phyloP scores from a whole-genome alignment of 2,888 invertebrate genomes.

The Raillietiella orientalis region DNA sequence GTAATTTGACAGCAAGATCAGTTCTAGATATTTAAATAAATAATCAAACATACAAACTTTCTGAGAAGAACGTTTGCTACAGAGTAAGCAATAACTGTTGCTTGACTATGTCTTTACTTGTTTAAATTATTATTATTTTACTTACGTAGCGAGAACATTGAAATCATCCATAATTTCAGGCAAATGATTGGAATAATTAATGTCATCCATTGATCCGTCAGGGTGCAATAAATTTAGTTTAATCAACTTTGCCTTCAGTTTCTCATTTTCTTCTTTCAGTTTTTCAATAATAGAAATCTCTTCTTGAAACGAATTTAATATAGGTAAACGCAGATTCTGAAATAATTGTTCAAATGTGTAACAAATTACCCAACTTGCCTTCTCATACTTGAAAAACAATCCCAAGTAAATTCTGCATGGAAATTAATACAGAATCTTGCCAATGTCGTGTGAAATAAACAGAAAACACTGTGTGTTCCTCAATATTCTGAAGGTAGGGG shows the following conservation, averaged over 20 bases:
- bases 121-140: too few relatives aligned
- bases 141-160: conserved; percentile 34
- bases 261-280: conserved; percentile 50
- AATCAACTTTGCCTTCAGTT: conserved; percentile 22
- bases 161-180: conserved; percentile 64
- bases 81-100: too few relatives aligned
- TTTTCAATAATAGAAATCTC: conserved; percentile 43
- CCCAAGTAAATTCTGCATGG: conserved; percentile 68
- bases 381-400: conserved; percentile 35
- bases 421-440: conserved; percentile 73
- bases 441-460: conserved; percentile 70
- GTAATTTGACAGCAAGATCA: too few relatives aligned
- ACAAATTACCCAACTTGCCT: conserved; percentile 11
- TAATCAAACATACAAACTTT: too few relatives aligned
- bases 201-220: too few relatives aligned
- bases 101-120: too few relatives aligned
- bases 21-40: too few relatives aligned
- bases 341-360: conserved; percentile 3
- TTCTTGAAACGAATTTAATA: conserved; percentile 50
- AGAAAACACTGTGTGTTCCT: conserved; percentile 56
- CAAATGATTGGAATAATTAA: too few relatives aligned
- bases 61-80: too few relatives aligned
- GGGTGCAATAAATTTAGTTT: not conserved
- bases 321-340: conserved; percentile 56
- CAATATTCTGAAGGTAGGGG: conserved; percentile 64